phyloP scores from a whole-genome alignment of 1,140 invertebrate genomes.

The Anoplophora glabripennis region DNA sequence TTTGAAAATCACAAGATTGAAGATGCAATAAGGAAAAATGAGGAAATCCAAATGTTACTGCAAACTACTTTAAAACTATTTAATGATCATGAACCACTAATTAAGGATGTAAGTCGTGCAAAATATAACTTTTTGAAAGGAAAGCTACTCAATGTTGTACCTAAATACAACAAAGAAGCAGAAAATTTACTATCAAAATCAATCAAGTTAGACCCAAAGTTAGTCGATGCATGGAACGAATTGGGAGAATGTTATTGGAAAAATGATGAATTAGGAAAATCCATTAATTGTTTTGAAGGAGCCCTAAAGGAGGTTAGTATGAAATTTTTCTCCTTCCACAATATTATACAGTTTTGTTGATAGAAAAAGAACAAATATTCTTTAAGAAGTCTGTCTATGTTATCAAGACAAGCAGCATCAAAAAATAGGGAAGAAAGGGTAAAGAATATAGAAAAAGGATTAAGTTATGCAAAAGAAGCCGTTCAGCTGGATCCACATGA shows the following conservation, averaged over 20 bases:
- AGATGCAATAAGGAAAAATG: conserved; percentile 64
- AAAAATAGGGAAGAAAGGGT: conserved; percentile 57
- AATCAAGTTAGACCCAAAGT: conserved; percentile 79
- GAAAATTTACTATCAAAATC: conserved; percentile 76
- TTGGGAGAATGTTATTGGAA: conserved; percentile 90
- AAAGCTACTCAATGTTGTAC: conserved; percentile 71
- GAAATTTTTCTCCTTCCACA: conserved; percentile 5
- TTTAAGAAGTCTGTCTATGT: conserved; percentile 80
- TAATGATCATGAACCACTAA: conserved; percentile 58
- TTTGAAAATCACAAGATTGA: conserved; percentile 72
- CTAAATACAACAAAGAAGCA: conserved; percentile 65
- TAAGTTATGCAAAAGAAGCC: conserved; percentile 80
- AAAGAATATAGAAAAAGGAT: conserved; percentile 67
- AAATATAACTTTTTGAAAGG: conserved; percentile 75
- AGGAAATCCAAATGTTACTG: conserved; percentile 65
- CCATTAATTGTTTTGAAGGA: conserved; percentile 81
- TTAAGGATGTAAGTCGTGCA: conserved; percentile 57
- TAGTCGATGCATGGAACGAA: conserved; percentile 85
- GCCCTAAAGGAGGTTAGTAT: conserved; percentile 72
- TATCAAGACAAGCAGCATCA: conserved; percentile 66
- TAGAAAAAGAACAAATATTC: conserved; percentile 77
- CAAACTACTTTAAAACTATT: conserved; percentile 62
- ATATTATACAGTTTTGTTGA: conserved; percentile 39
- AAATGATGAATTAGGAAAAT: conserved; percentile 75
- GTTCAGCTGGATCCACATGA: conserved; percentile 77